Conservation (phyloP, 1,140 invertebrate genomes). For the Leptoteleia sp. region DNA sequence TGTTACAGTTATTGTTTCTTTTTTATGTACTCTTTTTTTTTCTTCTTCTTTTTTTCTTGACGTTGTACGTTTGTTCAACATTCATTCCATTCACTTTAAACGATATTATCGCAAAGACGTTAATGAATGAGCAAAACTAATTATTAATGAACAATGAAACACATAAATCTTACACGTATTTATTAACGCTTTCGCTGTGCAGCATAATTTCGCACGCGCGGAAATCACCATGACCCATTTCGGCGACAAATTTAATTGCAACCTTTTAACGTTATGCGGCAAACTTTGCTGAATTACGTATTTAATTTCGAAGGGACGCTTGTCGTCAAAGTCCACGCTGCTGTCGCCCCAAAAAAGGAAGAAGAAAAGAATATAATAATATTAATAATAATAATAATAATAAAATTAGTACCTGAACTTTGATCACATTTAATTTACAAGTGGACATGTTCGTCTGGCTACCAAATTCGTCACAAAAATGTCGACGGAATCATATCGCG, state of each 20-base stretch:
- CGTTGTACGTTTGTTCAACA: no score
- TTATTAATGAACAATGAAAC: no score
- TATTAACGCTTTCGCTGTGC: conserved; percentile 4
- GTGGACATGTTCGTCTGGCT: conserved; percentile 10
- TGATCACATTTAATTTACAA: conserved; percentile 54
- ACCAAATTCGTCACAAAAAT: conserved; percentile 49
- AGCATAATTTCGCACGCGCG: conserved; percentile 13
- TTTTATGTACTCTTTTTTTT: no score
- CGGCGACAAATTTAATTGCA: conserved; percentile 27
- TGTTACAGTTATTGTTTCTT: no score
- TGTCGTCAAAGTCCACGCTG: conserved; percentile 18
- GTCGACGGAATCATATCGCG: conserved; percentile 39
- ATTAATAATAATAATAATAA: no score
- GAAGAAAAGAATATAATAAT: no score
- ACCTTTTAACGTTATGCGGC: conserved; percentile 35
- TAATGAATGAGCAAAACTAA: no score
- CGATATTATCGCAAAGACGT: no score
- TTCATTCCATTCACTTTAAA: no score
- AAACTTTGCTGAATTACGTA: conserved; percentile 52
- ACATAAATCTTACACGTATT: no score
- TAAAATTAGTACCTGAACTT: conserved; percentile 19
- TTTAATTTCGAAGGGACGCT: conserved; percentile 36
- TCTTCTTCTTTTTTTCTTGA: no score
- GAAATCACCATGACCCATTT: conserved; percentile 39
- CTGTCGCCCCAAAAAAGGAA: conserved; percentile 8